A percentile compares a stretch with the other conserved stretches of the same genome.
These are phyloP conservation scores for Leucozona laternaria DNA, from an alignment of 2,888 invertebrate species.

Conservation along the genomic window DNA sequence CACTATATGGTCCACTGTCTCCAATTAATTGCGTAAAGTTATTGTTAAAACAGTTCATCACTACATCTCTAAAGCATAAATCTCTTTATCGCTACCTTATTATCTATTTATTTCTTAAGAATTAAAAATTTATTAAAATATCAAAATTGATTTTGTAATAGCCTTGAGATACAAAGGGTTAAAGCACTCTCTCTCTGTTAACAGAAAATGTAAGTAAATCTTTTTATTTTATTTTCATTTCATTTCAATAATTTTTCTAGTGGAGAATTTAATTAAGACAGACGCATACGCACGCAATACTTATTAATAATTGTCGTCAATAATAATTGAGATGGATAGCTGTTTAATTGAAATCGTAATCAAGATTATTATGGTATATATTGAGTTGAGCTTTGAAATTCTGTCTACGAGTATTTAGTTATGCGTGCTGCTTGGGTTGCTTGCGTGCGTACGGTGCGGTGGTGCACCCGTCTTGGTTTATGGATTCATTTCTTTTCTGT, in stretches of 20 bases:
- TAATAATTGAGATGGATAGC: conserved; percentile 62
- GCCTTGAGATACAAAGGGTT: neutral
- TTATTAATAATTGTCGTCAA: conserved; percentile 52
- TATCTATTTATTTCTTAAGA: too few species aligned
- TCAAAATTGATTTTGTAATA: too few species aligned
- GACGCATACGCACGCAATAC: conserved; percentile 23
- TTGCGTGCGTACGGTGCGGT: too few species aligned
- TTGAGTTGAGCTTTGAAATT: conserved; percentile 10
- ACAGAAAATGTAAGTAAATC: neutral
- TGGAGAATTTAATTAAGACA: neutral
- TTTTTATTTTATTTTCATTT: neutral
- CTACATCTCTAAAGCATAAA: too few species aligned
- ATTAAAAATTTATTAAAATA: too few species aligned
- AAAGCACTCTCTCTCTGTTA: neutral
- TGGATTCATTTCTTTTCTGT: conserved; percentile 36
- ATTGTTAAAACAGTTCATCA: too few species aligned
- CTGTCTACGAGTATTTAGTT: neutral
- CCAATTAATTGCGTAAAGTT: too few species aligned
- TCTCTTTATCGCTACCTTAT: too few species aligned
- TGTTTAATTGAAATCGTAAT: conserved; percentile 58
- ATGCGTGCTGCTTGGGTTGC: neutral
- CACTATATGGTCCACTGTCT: too few species aligned
- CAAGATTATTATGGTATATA: conserved; percentile 33
- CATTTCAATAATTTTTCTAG: neutral
- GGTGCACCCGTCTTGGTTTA: neutral